Evolutionary conservation across 2,113 vertebrate genomes (phyloP).

Genomic region (Paramisgurnus dabryanus): DNA sequence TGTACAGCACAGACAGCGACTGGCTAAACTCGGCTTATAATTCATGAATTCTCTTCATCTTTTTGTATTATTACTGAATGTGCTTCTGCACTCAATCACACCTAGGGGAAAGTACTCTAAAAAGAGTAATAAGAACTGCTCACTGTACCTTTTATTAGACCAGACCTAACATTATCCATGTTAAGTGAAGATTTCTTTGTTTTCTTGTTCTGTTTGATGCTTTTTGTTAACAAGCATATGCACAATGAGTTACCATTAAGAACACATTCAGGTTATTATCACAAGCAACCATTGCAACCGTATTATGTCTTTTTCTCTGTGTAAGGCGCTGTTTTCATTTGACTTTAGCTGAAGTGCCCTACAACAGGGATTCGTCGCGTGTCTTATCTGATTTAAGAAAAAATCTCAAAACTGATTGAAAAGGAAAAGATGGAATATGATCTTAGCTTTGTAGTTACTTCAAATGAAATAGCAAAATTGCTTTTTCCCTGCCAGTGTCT

Average conservation of each 20-base stretch:
- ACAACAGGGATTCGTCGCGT: not conserved
- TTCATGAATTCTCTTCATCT: not conserved
- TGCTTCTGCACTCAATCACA: not conserved
- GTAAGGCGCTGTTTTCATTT: not conserved
- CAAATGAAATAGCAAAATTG: too few species aligned
- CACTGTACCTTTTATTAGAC: not conserved
- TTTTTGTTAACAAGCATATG: not conserved
- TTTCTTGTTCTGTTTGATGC: not conserved
- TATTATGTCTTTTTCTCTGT: not conserved
- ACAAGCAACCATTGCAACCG: not conserved
- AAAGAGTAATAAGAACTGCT: not conserved
- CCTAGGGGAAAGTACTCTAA: not conserved
- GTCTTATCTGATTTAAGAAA: not conserved
- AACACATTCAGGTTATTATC: not conserved
- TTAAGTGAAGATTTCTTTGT: not conserved
- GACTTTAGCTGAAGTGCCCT: not conserved
- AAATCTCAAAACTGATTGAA: not conserved
- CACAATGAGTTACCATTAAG: not conserved
- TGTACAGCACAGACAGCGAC: not conserved
- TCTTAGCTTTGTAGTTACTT: too few species aligned
- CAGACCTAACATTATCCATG: not conserved
- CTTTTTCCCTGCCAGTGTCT: too few species aligned
- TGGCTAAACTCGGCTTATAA: not conserved
- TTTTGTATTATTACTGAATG: not conserved
- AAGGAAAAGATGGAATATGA: not conserved